Evolutionary conservation across 2,113 vertebrate genomes (phyloP).

Genomic region (Engystomops pustulosus): DNA sequence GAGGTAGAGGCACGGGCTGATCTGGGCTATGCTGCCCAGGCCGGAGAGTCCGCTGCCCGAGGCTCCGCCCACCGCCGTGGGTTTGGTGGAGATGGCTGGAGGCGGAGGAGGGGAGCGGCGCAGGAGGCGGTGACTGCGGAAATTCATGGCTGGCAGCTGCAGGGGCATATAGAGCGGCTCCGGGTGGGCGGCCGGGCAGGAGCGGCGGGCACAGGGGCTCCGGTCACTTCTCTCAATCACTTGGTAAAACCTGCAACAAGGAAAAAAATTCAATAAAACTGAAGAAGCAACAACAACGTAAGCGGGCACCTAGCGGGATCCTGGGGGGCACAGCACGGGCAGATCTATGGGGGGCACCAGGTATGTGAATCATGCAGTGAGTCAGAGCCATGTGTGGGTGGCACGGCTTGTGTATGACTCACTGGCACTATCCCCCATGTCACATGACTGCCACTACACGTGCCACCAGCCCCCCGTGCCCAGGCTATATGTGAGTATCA

Average conservation of each 20-base stretch:
- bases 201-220: neutral
- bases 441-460: neutral
- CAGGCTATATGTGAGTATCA: too few species aligned
- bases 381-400: neutral
- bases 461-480: too few species aligned
- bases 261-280: neutral
- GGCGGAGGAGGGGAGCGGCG: constrained; percentile 54
- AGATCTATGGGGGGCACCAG: too few species aligned
- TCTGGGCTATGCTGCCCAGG: constrained; percentile 61
- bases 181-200: neutral
- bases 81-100: constrained; percentile 42
- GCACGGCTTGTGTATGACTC: neutral
- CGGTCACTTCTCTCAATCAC: neutral
- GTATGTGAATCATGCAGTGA: constrained; percentile 35
- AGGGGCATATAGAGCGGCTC: constrained; percentile 26
- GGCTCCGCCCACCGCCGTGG: neutral
- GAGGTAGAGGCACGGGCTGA: constrained; percentile 64
- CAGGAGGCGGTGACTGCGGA: constrained; percentile 56
- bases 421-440: neutral
- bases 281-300: neutral
- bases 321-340: too few species aligned
- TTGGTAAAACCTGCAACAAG: neutral
- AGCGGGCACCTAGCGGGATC: too few species aligned
- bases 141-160: constrained; percentile 62
- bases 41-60: constrained; percentile 33